These are phyloP conservation scores for Bergia sp. DNA, from an alignment of 92 coral and sea anemone species.

Conservation along the genomic window DNA sequence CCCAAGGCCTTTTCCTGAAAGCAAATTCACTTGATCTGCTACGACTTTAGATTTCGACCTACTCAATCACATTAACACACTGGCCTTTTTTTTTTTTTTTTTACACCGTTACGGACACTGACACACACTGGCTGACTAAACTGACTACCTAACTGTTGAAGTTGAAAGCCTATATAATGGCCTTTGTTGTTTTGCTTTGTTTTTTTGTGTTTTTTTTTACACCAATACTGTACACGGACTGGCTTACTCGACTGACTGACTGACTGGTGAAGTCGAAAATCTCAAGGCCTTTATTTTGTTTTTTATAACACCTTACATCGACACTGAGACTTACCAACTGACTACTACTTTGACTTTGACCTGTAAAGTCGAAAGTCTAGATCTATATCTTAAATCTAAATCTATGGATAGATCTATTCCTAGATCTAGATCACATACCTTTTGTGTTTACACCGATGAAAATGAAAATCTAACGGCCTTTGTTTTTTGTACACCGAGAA, in stretches of 20 bases:
- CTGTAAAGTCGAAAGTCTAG: not conserved
- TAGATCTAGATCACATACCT: not conserved
- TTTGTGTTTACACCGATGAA: not conserved
- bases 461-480: not conserved
- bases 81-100: not conserved
- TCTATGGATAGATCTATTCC: not conserved
- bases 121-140: not conserved
- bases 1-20: not conserved
- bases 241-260: not conserved
- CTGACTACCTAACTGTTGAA: not conserved
- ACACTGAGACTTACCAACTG: not conserved
- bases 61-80: not conserved
- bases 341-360: not conserved
- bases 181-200: not conserved
- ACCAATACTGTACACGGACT: not conserved
- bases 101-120: not conserved
- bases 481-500: not conserved
- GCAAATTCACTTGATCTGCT: not conserved
- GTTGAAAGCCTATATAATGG: not conserved
- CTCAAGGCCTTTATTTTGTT: not conserved
- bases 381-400: not conserved
- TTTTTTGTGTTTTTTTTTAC: not conserved
- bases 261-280: not conserved
- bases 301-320: not conserved
- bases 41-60: not conserved